Evolutionary conservation across 2,888 invertebrate genomes (phyloP), one percentile per base, ranked within the genome.

Genomic region (Apoda limacodes): DNA sequence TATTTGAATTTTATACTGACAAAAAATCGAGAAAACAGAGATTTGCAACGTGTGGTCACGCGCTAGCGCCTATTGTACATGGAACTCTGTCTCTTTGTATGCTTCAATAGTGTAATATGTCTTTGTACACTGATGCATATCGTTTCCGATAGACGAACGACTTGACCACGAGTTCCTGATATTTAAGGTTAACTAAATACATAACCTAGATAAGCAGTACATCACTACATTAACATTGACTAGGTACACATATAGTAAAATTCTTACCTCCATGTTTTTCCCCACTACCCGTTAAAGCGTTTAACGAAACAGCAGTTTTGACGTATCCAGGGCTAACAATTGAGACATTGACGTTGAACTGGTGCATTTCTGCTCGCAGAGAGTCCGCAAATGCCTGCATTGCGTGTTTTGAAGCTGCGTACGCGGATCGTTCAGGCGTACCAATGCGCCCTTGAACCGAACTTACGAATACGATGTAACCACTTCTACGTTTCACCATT

Each of bases 381-480:
- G 89, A 86, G 68, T 99, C 98, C 41, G 90, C 90, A 78, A 96
- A 97, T 9, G 96, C 97, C 80, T 98, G 94, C 32, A 95, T 52
- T 1, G 97, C 97, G 82, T 97, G 96, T 66, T 98, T 98, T 0
- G 96, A 93, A 10, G 97, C 95, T 30, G 90, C 85, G 80, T 98
- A 95, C 1, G 93, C 89, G 21, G 93, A 90, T 33, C 94, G 87
- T 43, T 89, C 88, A 3, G 98, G 98, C 52, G 98, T 84, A 2
- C 94, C 90, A 41, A 98, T 86, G 54, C 91, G 87, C 9, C 97
- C 97, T 75, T 98, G 98, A 1, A 98, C 84, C 45, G 97, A 97
- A 68, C 95, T 94, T 12, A 98, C 83, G 50, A 89, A 92, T 21
- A 96, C 89, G 48, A 98, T 87, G 51, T 91, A 90, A 0, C 97